Evolutionary conservation across 2,797 vertebrate genomes (phyloP).

Genomic region (Argyrosomus regius): DNA sequence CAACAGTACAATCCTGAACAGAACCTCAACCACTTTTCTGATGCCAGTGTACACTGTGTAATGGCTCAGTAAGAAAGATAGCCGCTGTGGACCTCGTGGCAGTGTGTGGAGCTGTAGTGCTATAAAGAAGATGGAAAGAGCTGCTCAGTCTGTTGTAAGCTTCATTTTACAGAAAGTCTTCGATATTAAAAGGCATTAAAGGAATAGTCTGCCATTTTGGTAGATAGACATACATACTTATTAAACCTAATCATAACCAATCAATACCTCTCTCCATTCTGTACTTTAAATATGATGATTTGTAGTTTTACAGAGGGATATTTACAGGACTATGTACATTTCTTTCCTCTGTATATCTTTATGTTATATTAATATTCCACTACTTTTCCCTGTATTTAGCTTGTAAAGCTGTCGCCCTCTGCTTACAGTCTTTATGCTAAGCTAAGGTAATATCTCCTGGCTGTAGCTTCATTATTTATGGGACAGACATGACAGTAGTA

Average conservation of each 20-base stretch:
- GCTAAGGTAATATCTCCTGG: not conserved
- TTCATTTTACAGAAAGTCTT: not conserved
- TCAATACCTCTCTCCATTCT: too few species aligned
- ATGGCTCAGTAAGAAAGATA: not conserved
- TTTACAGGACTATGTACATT: too few species aligned
- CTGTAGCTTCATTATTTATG: too few species aligned
- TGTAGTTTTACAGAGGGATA: too few species aligned
- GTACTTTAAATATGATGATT: too few species aligned
- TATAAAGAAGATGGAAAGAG: not conserved
- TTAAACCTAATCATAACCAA: too few species aligned
- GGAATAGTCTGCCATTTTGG: not conserved
- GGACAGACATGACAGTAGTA: too few species aligned
- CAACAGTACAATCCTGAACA: not conserved
- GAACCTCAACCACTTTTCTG: not conserved
- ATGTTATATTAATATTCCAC: not conserved
- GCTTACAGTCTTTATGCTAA: slow-evolving; percentile 1
- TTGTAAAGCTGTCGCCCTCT: not conserved
- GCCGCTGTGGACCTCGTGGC: not conserved
- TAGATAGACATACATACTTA: too few species aligned
- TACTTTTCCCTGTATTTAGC: too few species aligned
- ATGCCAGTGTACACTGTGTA: not conserved
- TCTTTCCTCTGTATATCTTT: too few species aligned
- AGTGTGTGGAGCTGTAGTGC: not conserved
- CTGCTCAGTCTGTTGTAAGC: not conserved
- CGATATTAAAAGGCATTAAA: not conserved